Conservation (phyloP, 2,888 invertebrate genomes). For the Drosophila lacicola region DNA sequence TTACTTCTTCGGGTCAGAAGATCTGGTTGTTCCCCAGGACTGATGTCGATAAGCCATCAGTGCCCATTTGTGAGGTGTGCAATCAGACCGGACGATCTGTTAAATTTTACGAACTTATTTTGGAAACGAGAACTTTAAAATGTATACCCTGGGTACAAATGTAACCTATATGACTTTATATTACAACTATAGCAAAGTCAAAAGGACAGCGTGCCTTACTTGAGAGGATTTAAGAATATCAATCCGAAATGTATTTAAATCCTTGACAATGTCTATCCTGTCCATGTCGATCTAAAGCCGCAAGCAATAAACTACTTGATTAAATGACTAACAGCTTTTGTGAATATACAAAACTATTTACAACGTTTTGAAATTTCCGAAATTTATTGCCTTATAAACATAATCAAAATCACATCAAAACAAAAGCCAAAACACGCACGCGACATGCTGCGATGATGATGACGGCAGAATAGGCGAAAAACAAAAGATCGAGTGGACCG, state of each 20-base stretch:
- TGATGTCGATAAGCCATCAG: conserved; percentile 7
- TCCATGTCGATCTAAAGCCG: background rate
- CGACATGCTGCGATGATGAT: conserved; percentile 61
- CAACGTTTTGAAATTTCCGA: conserved; percentile 39
- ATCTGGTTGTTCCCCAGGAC: background rate
- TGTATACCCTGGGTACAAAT: background rate
- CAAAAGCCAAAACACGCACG: conserved; percentile 48
- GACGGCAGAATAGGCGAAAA: conserved; percentile 46
- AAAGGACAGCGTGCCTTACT: conserved; percentile 19
- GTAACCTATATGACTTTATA: conserved; percentile 35
- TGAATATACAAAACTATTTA: conserved; percentile 43
- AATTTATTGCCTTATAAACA: conserved; percentile 76
- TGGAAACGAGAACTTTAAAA: conserved; percentile 5
- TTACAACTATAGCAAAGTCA: conserved; percentile 54
- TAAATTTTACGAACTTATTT: conserved; percentile 38
- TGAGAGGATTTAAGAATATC: conserved; percentile 38
- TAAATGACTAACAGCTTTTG: conserved; percentile 49
- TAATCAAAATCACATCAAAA: conserved; percentile 78
- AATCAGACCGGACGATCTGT: conserved; percentile 70
- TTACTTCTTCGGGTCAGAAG: conserved; percentile 1
- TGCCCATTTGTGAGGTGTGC: conserved; percentile 53
- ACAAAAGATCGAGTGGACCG: conserved; percentile 37
- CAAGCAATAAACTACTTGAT: conserved; percentile 60
- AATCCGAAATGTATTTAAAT: conserved; percentile 6
- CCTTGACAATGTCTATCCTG: background rate